These are phyloP conservation scores for Lithophane leautieri DNA, from an alignment of 2,888 invertebrate species.

Conservation along the genomic window DNA sequence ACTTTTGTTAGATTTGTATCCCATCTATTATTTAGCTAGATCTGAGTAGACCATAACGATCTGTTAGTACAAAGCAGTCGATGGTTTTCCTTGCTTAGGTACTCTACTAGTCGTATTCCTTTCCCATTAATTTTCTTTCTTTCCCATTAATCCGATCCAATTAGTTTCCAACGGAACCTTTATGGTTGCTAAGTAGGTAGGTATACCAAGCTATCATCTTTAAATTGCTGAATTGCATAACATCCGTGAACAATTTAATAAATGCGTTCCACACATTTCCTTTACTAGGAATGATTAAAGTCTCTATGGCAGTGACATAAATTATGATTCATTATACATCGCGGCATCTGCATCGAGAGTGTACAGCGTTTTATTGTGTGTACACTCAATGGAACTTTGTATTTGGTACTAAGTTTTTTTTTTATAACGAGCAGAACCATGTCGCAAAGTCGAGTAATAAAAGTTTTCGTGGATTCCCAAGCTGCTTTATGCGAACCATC, in stretches of 20 bases:
- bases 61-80: not conserved
- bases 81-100: slow-evolving; percentile 4
- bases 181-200: not conserved
- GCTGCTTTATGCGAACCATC: slow-evolving; percentile 45
- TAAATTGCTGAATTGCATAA: slow-evolving; percentile 47
- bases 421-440: slow-evolving; percentile 9
- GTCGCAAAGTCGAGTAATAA: slow-evolving; percentile 50
- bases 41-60: not conserved
- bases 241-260: slow-evolving; percentile 49
- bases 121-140: too few species aligned
- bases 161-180: slow-evolving; percentile 22
- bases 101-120: slow-evolving; percentile 18
- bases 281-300: slow-evolving; percentile 51
- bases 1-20: not conserved
- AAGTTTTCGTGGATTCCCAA: slow-evolving; percentile 61
- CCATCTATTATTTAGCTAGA: not conserved
- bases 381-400: slow-evolving; percentile 39
- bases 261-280: slow-evolving; percentile 39
- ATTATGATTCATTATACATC: slow-evolving; percentile 59
- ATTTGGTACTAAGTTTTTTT: slow-evolving; percentile 9
- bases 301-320: slow-evolving; percentile 20
- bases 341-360: slow-evolving; percentile 46
- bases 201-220: slow-evolving; percentile 13
- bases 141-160: slow-evolving; percentile 21
- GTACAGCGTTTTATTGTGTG: slow-evolving; percentile 23